phyloP scores from a whole-genome alignment of 53 echinoderm and acorn worm species.

The Mesocentrotus franciscanus region DNA sequence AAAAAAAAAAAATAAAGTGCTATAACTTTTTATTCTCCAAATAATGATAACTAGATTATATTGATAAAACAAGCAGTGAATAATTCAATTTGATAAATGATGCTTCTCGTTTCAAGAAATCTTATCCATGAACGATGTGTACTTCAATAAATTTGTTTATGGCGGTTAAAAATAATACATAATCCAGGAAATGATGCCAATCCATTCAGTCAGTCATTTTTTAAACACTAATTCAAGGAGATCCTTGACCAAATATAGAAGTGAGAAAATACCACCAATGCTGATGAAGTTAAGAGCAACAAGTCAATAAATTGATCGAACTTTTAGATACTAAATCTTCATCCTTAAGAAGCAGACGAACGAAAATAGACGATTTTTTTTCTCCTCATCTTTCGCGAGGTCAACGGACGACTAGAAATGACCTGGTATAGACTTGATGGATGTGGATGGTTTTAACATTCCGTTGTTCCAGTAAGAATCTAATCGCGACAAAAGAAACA shows the following conservation, averaged over 20 bases:
- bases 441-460: conserved; percentile 19
- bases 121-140: too few relatives aligned
- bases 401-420: neutral
- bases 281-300: neutral
- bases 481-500: conserved; percentile 1
- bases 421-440: neutral
- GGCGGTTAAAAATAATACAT: too few relatives aligned
- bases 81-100: too few relatives aligned
- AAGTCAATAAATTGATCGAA: neutral
- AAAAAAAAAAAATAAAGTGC: too few relatives aligned
- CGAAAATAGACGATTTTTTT: neutral
- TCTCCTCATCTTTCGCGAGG: neutral
- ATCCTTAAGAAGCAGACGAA: neutral
- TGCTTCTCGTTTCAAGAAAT: too few relatives aligned
- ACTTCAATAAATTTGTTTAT: too few relatives aligned
- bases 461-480: neutral
- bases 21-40: neutral
- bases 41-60: neutral
- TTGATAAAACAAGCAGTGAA: neutral
- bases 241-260: neutral
- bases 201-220: too few relatives aligned
- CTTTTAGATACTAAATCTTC: neutral
- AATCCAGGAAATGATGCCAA: too few relatives aligned
- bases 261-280: neutral
- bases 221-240: too few relatives aligned